Evolutionary conservation across 2,888 invertebrate genomes (phyloP), one percentile per base, ranked within the genome.

Genomic region (Mesopsocus fuscifrons): DNA sequence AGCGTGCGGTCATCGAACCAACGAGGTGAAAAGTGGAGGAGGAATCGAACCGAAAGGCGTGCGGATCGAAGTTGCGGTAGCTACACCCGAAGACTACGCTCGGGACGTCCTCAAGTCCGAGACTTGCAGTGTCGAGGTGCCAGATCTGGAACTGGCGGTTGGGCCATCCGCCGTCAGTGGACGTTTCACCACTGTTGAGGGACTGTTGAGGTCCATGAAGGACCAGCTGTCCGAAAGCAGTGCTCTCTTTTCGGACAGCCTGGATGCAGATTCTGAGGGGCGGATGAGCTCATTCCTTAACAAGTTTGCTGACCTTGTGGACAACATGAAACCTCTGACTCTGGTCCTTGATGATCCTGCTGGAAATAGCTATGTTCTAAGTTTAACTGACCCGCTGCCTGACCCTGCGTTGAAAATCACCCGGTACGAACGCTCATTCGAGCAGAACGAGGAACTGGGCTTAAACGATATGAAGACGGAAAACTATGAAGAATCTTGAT

Each of bases 61-160:
- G 0, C 70, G 66, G 48, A 81, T 92, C 47, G 79, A 77, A 55
- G 72, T 95, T 2, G 66, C 69, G 34, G 66, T 97, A 3, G 67
- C 69, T 0, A 64, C 64, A 32, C 68, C 61, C 34, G 73, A 77
- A 1, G 97, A 98, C 63, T 76, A 97, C 55, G 77, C 74, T 0
- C 67, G 98, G n/a, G 97, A 98, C 62, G 72, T 98, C 11, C 66
- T 98, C 1, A 98, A 97, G 69, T 84, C 88, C 1, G 91, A 89
- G 52, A 84, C 83, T 0, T 85, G 88, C 54, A 59, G 66, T 11
- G 56, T 94, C 50, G 57, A 61, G 32, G 78, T 94, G 51, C 95
- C 95, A 0, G 89, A 95, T 60, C 57, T 98, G 43, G 85, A 91
- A 1, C 63, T 95, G 50, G 79, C 84, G 54, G 82, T 84, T 45